These are phyloP conservation scores for Agonopterix arenella DNA, from an alignment of 2,888 invertebrate species.

Conservation along the genomic window DNA sequence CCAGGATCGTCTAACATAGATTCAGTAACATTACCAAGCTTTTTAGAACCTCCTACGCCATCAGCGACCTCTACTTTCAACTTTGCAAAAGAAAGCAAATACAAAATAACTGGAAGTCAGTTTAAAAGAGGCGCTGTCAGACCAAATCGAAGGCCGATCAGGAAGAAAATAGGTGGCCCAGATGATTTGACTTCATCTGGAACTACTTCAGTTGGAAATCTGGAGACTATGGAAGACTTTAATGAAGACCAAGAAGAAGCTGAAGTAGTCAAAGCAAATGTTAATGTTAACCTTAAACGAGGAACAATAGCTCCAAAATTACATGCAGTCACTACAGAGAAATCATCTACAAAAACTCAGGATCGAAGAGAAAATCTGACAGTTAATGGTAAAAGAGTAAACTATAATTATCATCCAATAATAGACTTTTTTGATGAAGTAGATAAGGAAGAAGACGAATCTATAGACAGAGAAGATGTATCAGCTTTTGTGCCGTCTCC, in stretches of 20 bases:
- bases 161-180: conserved; percentile 57
- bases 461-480: conserved; percentile 61
- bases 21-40: conserved; percentile 60
- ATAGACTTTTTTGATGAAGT: conserved; percentile 84
- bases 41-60: conserved; percentile 66
- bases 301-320: conserved; percentile 58
- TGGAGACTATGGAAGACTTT: conserved; percentile 53
- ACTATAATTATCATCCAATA: conserved; percentile 90
- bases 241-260: conserved; percentile 45
- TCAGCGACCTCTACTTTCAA: conserved; percentile 43
- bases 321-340: conserved; percentile 43
- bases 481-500: conserved; percentile 36
- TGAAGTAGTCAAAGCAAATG: conserved; percentile 37
- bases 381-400: conserved; percentile 75
- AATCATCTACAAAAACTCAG: conserved; percentile 22
- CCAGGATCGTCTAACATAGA: conserved; percentile 36
- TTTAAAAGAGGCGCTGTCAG: conserved; percentile 57
- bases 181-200: conserved; percentile 64
- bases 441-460: conserved; percentile 41
- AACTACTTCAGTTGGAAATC: conserved; percentile 50
- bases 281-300: conserved; percentile 30
- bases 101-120: conserved; percentile 44
- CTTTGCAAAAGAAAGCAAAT: conserved; percentile 54
- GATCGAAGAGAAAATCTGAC: conserved; percentile 36
- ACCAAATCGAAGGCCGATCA: conserved; percentile 57